These are phyloP conservation scores for Ceriagrion tenellum DNA, from an alignment of 2,888 invertebrate genomes.

Conservation along the genomic window DNA sequence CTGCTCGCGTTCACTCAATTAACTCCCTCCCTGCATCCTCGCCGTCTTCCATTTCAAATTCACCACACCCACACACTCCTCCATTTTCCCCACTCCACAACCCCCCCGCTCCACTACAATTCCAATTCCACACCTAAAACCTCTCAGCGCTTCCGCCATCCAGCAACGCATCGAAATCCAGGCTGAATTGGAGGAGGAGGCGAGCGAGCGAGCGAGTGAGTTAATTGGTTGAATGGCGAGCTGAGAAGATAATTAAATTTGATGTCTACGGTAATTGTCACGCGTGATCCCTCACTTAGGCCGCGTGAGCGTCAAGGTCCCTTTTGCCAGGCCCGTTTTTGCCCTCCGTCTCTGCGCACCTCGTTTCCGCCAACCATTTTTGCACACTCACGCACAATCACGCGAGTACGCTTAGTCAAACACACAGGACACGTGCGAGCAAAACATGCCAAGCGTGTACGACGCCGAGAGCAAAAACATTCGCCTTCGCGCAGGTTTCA, in stretches of 20 bases:
- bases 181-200: neutral
- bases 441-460: too few species aligned
- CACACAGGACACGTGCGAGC: too few species aligned
- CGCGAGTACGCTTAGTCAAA: too few species aligned
- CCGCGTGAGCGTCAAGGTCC: neutral
- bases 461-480: too few species aligned
- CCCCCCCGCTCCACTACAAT: neutral
- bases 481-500: too few species aligned
- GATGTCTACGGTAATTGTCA: conserved; percentile 1
- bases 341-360: too few species aligned
- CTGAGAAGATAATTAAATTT: conserved; percentile 22
- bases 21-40: neutral
- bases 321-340: too few species aligned
- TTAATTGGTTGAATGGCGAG: neutral
- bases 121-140: neutral
- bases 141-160: neutral
- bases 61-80: neutral
- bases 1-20: neutral
- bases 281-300: neutral
- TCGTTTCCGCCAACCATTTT: too few species aligned
- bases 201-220: too few species aligned
- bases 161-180: neutral
- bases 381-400: too few species aligned
- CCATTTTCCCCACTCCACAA: neutral
- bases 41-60: neutral